A percentile compares a stretch with the other conserved stretches of the same genome.
Conservation (phyloP, 2,113 vertebrate genomes). For the Sorex araneus region DNA sequence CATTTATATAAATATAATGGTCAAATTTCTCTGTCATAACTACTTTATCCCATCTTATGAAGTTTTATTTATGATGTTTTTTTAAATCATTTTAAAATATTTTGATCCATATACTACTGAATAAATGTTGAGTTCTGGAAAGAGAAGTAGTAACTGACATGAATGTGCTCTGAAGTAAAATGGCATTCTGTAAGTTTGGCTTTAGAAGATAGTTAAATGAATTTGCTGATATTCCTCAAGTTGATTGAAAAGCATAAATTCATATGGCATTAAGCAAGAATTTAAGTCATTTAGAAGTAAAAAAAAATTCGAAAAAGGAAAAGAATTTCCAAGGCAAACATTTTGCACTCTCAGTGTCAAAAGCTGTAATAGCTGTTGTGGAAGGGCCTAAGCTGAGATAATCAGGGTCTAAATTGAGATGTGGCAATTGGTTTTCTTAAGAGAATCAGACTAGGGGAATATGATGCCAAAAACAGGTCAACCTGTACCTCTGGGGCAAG, state of each 20-base stretch:
- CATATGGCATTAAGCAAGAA: background rate
- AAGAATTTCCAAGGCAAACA: background rate
- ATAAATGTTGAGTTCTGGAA: background rate
- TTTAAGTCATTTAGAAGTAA: no score
- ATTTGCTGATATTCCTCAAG: background rate
- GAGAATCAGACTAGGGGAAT: background rate
- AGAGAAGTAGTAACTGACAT: background rate
- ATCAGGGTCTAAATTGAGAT: background rate
- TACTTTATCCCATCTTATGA: background rate
- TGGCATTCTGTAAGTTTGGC: background rate
- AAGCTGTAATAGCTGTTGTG: background rate
- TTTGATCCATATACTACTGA: background rate
- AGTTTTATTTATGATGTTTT: background rate
- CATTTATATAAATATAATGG: no score
- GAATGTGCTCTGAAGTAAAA: background rate
- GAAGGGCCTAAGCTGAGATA: background rate
- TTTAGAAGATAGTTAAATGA: background rate
- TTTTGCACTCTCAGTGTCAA: background rate
- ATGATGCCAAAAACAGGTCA: no score
- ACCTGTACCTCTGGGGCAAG: no score
- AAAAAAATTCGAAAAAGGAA: no score
- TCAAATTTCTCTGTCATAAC: no score
- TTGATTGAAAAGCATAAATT: background rate
- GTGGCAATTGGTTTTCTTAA: background rate
- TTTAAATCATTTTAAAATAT: constrained; percentile 3